Evolutionary conservation across 1,140 invertebrate genomes (phyloP).

Genomic region (Drosophila repletoides): DNA sequence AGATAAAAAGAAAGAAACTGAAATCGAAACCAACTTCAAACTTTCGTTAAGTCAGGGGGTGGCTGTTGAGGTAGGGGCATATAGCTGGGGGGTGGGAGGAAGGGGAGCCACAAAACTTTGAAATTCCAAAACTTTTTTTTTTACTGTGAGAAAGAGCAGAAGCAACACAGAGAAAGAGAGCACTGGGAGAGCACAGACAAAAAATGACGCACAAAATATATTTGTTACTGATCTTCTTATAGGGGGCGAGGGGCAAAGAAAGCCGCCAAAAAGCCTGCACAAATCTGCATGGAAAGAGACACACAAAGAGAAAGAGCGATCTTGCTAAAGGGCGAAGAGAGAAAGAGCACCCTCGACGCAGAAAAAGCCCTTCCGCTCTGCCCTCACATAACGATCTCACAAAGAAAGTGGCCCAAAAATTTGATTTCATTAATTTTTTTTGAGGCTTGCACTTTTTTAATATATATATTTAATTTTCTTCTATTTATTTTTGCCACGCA

Average conservation of each 20-base stretch:
- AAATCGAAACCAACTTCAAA: too few relatives aligned
- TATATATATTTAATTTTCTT: background rate
- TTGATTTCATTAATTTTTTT: background rate
- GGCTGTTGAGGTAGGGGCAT: too few relatives aligned
- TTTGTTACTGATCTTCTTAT: too few relatives aligned
- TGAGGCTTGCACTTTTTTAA: slow-evolving; percentile 12
- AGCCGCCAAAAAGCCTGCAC: slow-evolving; percentile 10
- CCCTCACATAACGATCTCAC: slow-evolving; percentile 8
- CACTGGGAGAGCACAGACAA: background rate
- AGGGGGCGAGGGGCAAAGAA: background rate
- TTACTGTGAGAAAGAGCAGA: background rate
- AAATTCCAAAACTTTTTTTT: background rate
- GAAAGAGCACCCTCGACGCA: background rate
- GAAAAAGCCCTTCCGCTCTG: background rate
- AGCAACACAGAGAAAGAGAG: background rate
- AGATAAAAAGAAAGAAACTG: too few relatives aligned
- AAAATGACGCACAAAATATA: background rate
- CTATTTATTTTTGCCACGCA: slow-evolving; percentile 17
- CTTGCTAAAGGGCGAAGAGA: background rate
- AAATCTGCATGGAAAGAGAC: background rate
- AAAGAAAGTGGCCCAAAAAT: slow-evolving; percentile 30
- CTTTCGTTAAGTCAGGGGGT: too few relatives aligned
- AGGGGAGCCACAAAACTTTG: background rate
- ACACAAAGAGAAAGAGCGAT: background rate
- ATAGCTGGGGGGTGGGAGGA: too few relatives aligned